Evolutionary conservation across 2,888 invertebrate species (phyloP).

Genomic region (Apamea monoglypha): DNA sequence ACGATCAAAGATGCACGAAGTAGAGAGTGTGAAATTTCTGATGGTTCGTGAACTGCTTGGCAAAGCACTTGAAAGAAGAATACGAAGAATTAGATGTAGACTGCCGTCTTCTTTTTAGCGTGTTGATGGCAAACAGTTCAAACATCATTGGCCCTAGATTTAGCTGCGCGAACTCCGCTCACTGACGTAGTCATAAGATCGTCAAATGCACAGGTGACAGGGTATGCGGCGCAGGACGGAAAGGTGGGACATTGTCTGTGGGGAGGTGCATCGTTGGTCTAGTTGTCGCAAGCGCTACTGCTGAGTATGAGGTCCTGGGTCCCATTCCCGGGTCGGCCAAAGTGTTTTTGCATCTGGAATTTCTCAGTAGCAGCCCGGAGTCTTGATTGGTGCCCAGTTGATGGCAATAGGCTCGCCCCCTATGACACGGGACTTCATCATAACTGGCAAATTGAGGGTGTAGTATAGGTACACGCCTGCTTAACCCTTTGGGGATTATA

Average conservation of each 20-base stretch:
- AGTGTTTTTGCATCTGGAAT: no score
- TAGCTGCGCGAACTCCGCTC: neutral
- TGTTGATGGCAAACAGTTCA: neutral
- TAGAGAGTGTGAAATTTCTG: constrained; percentile 9
- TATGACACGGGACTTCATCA: neutral
- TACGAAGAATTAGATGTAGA: constrained; percentile 4
- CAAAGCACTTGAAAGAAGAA: constrained; percentile 24
- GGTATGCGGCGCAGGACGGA: no score
- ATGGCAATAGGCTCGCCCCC: neutral
- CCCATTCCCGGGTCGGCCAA: neutral
- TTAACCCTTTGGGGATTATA: no score
- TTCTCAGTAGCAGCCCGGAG: no score
- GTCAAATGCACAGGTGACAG: neutral
- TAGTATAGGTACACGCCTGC: no score
- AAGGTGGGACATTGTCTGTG: no score
- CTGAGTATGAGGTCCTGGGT: neutral
- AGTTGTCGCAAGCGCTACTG: no score
- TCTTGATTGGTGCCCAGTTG: neutral
- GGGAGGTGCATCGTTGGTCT: no score
- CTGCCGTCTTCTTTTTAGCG: neutral
- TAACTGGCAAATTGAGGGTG: neutral
- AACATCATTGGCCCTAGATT: neutral
- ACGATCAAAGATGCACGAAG: constrained; percentile 30
- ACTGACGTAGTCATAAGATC: neutral
- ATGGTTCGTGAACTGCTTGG: constrained; percentile 20